Conservation (phyloP, 1,140 invertebrate species). For the Panagrolaimus sp. region DNA sequence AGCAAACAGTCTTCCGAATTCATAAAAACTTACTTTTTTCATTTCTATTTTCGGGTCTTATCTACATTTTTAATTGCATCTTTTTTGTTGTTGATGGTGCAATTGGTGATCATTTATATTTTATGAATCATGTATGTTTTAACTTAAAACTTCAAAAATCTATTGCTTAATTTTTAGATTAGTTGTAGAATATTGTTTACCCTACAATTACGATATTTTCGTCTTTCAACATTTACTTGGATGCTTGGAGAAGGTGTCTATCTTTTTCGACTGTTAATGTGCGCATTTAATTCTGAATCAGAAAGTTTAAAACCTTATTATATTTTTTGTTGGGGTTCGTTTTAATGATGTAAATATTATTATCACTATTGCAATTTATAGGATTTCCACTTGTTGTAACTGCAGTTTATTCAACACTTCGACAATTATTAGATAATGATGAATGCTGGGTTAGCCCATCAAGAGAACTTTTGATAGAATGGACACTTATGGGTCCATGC, state of each 20-base stretch:
- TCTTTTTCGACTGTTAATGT: conserved; percentile 62
- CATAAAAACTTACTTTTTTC: conserved; percentile 64
- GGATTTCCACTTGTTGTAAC: conserved; percentile 11
- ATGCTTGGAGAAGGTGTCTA: conserved; percentile 65
- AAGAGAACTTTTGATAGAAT: background rate
- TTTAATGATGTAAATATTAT: background rate
- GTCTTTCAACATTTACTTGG: conserved; percentile 50
- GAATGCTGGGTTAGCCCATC: background rate
- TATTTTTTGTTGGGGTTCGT: conserved; percentile 62
- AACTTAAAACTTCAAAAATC: no score
- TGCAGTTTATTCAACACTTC: background rate
- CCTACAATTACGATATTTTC: conserved; percentile 44
- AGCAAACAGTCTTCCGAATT: conserved; percentile 60
- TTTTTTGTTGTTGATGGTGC: conserved; percentile 57
- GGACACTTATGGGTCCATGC: background rate
- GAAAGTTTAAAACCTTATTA: conserved; percentile 60
- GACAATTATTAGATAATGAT: background rate
- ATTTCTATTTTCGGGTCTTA: conserved; percentile 61
- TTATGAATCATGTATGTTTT: conserved; percentile 33
- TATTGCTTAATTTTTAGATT: conserved; percentile 28
- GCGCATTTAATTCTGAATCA: conserved; percentile 58
- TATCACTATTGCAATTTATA: conserved; percentile 12
- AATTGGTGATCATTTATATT: conserved; percentile 23
- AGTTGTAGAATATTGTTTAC: conserved; percentile 54
- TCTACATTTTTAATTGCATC: conserved; percentile 58